Evolutionary conservation across 2,113 vertebrate genomes (phyloP).

Genomic region (Coptodon rendalli): DNA sequence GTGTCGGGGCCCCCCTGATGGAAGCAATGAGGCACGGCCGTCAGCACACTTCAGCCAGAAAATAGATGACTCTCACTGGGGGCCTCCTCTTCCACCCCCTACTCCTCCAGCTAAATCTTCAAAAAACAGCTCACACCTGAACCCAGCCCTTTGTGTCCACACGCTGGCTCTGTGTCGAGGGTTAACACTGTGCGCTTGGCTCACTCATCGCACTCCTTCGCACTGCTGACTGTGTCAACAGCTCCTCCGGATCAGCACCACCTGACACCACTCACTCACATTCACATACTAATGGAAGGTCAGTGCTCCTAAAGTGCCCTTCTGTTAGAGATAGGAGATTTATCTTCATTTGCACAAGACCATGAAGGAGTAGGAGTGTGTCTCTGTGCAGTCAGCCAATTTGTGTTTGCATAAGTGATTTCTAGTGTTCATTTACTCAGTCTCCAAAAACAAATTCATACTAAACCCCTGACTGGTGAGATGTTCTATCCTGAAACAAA

Average conservation of each 20-base stretch:
- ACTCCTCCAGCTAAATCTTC: not conserved
- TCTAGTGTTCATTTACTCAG: not conserved
- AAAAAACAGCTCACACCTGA: not conserved
- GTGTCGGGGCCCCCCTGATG: not conserved
- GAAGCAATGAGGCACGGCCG: not conserved
- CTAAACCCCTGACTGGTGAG: not conserved
- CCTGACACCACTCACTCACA: not conserved
- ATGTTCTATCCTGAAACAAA: not conserved
- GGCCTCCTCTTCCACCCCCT: not conserved
- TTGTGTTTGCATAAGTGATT: not conserved
- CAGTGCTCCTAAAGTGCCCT: not conserved
- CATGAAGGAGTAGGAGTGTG: not conserved
- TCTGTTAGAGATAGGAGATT: not conserved
- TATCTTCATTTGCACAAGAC: not conserved
- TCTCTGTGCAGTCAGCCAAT: not conserved
- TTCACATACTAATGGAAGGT: not conserved
- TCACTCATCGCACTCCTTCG: conserved; percentile 23
- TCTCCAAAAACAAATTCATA: not conserved
- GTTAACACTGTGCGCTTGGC: not conserved
- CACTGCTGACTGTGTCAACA: conserved; percentile 31
- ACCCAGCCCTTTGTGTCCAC: not conserved
- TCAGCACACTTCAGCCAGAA: conserved; percentile 15
- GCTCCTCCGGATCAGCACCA: not conserved
- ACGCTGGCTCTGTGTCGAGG: not conserved
- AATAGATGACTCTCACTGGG: conserved; percentile 25